A percentile compares a stretch with the other conserved stretches of the same genome.
Conservation (phyloP, 1,140 invertebrate species). For the Zaprionus ornatus region DNA sequence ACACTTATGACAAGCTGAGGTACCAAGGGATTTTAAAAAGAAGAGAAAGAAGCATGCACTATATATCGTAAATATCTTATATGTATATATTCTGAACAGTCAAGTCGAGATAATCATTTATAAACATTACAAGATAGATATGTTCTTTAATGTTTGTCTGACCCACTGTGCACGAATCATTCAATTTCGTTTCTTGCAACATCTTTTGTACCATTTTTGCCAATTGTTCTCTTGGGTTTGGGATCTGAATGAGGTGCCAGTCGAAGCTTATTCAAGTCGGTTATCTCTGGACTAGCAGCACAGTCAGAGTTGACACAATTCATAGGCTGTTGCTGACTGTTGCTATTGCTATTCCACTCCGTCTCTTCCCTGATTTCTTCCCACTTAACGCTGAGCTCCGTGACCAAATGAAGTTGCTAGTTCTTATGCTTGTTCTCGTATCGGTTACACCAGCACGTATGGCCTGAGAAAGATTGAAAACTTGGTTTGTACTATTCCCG, state of each 20-base stretch:
- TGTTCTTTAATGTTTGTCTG: too few species aligned
- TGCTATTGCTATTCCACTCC: not conserved
- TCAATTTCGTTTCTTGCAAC: too few species aligned
- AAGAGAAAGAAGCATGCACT: too few species aligned
- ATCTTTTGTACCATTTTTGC: not conserved
- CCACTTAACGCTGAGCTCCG: constrained; percentile 45
- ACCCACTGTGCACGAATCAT: too few species aligned
- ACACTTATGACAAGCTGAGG: not conserved
- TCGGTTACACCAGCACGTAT: constrained; percentile 51
- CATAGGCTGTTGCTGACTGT: not conserved
- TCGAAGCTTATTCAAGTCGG: not conserved
- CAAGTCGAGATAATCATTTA: too few species aligned
- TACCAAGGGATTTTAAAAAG: not conserved
- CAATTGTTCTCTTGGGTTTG: not conserved
- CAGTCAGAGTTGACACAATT: not conserved
- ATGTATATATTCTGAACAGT: too few species aligned
- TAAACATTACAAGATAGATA: too few species aligned
- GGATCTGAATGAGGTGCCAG: not conserved
- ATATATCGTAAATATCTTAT: too few species aligned
- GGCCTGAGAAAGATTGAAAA: not conserved
- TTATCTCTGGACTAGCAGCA: not conserved
- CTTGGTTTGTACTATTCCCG: not conserved
- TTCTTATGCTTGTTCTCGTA: constrained; percentile 27
- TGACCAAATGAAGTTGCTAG: constrained; percentile 59
- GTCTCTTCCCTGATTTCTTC: not conserved